Conservation (phyloP, 2,888 invertebrate genomes). For the Drosophila dives region DNA sequence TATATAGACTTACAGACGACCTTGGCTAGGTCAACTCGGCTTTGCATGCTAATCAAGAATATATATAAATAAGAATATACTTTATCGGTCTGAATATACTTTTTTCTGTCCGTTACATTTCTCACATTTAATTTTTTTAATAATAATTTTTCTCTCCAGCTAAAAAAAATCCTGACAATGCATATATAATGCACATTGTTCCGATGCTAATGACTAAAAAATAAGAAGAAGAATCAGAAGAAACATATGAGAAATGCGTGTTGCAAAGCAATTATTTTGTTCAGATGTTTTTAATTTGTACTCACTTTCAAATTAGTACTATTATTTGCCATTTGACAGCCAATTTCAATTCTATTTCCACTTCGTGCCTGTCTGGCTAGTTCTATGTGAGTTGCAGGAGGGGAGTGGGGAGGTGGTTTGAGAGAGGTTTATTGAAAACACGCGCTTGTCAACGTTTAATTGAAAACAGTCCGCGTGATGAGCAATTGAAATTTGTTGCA, state of each 20-base stretch:
- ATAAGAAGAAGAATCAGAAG: not conserved
- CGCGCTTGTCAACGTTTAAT: constrained; percentile 66
- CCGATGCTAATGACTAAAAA: constrained; percentile 1
- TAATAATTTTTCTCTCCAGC: not conserved
- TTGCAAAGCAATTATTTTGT: constrained; percentile 40
- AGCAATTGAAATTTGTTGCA: constrained; percentile 55
- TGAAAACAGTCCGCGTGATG: constrained; percentile 43
- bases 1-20: too few species aligned
- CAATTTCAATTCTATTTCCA: constrained; percentile 31
- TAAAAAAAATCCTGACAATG: not conserved
- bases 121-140: not conserved
- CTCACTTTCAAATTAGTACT: constrained; percentile 28
- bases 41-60: not conserved
- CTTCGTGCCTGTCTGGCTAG: constrained; percentile 51
- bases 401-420: not conserved
- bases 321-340: constrained; percentile 30
- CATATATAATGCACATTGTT: constrained; percentile 10
- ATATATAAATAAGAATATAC: not conserved
- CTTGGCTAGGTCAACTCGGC: too few species aligned
- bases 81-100: not conserved
- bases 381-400: constrained; percentile 2
- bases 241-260: constrained; percentile 33
- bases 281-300: constrained; percentile 24
- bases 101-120: not conserved
- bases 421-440: constrained; percentile 68